These are phyloP conservation scores for Alouatta caraya DNA, from an alignment of 2,797 vertebrate genomes.

Conservation along the genomic window DNA sequence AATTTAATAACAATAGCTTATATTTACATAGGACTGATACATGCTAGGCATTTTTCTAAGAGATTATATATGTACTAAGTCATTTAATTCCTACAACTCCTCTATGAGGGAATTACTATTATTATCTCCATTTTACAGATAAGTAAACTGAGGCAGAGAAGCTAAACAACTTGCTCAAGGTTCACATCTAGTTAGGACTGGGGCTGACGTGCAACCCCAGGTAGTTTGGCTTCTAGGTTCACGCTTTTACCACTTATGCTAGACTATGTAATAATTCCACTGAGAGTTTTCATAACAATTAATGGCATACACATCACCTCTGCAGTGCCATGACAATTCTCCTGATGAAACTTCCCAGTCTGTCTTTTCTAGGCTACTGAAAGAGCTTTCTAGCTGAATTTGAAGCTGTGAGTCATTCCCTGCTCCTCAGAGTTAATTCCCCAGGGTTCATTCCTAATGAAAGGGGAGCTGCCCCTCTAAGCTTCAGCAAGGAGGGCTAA, in stretches of 20 bases:
- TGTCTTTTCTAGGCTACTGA: neutral
- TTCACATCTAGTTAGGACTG: neutral
- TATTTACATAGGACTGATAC: neutral
- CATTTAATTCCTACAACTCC: neutral
- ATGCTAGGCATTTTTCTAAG: slow-evolving; percentile 11
- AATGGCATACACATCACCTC: accelerated
- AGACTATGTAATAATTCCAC: neutral
- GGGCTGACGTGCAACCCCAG: neutral
- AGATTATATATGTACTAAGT: neutral
- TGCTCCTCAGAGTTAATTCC: neutral
- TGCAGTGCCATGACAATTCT: neutral
- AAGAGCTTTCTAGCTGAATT: neutral
- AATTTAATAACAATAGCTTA: neutral
- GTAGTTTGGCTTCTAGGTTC: neutral
- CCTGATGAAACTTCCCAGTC: neutral
- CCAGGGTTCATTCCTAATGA: neutral
- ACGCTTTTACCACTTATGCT: neutral
- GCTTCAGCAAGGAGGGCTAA: neutral
- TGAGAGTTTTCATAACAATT: neutral
- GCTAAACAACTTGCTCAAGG: neutral
- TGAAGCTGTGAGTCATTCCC: neutral
- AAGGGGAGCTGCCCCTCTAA: too few relatives aligned
- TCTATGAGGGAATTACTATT: neutral
- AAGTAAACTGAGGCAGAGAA: neutral
- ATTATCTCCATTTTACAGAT: neutral